Evolutionary conservation across 2,888 invertebrate species (phyloP).

Genomic region (Odontocerum albicorne): DNA sequence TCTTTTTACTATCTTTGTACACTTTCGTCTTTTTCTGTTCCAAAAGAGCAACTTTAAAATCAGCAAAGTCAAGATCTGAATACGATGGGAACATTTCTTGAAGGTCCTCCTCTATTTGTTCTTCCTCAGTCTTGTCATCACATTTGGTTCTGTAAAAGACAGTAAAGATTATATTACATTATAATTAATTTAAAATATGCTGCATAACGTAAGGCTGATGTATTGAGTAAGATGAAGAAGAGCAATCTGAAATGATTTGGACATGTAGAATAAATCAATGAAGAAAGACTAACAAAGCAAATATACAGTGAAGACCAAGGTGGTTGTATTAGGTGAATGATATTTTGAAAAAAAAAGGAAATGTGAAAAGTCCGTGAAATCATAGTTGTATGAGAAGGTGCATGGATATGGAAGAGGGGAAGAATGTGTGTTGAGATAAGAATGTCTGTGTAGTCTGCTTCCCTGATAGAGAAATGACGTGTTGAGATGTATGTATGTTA

Average conservation of each 20-base stretch:
- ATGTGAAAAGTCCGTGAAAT: no score
- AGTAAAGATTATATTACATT: conserved; percentile 3
- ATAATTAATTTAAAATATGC: neutral
- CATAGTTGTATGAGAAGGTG: no score
- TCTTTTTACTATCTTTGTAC: conserved; percentile 39
- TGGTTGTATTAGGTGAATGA: no score
- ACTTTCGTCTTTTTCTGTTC: conserved; percentile 46
- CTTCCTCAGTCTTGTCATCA: conserved; percentile 69
- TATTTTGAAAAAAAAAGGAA: no score
- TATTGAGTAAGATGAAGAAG: neutral
- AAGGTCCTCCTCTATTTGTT: conserved; percentile 65
- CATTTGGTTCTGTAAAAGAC: conserved; percentile 58
- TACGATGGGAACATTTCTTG: conserved; percentile 70
- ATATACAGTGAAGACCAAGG: no score
- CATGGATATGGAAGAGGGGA: no score
- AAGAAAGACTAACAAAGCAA: no score
- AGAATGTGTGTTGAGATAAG: no score
- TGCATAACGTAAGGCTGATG: neutral
- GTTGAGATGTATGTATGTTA: no score
- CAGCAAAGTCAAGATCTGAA: conserved; percentile 69
- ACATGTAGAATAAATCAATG: no score
- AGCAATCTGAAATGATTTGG: neutral
- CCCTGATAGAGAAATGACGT: no score
- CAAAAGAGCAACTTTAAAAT: conserved; percentile 58
- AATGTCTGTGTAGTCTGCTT: no score